phyloP scores from a whole-genome alignment of 2,888 invertebrate species.

The Pedicia rivosa region DNA sequence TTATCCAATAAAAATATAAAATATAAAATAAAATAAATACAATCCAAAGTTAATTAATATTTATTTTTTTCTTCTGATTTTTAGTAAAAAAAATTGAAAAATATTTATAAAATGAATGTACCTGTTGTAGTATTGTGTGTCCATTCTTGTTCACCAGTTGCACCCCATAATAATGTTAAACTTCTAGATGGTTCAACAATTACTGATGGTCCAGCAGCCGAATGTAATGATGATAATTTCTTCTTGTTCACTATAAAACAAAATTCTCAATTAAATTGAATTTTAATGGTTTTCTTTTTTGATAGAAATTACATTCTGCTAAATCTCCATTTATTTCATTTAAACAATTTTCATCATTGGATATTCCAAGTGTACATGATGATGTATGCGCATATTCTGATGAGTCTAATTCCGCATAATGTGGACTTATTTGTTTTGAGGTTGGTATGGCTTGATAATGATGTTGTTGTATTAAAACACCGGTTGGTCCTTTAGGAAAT shows the following conservation, averaged over 20 bases:
- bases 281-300: too few species aligned
- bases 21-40: not conserved
- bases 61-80: constrained; percentile 1
- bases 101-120: constrained; percentile 25
- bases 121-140: constrained; percentile 91
- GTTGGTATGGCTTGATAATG: constrained; percentile 77
- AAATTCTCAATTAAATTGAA: too few species aligned
- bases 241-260: too few species aligned
- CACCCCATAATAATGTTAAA: constrained; percentile 75
- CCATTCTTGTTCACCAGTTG: constrained; percentile 95
- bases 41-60: not conserved
- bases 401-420: constrained; percentile 20
- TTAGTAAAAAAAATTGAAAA: not conserved
- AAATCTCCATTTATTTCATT: too few species aligned
- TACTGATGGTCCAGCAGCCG: constrained; percentile 12
- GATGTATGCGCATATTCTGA: constrained; percentile 26
- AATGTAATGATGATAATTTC: constrained; percentile 10
- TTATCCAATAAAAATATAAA: not conserved
- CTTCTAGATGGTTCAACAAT: constrained; percentile 26
- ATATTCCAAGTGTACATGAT: constrained; percentile 18
- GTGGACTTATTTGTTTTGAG: constrained; percentile 27
- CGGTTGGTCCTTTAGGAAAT: constrained; percentile 89
- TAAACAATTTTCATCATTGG: too few species aligned
- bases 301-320: too few species aligned
- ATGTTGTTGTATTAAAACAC: constrained; percentile 83